Percentiles rank a stretch among this genome's conserved stretches.
Evolutionary conservation across 2,797 vertebrate genomes (phyloP).

Genomic region (Oreortyx pictus): DNA sequence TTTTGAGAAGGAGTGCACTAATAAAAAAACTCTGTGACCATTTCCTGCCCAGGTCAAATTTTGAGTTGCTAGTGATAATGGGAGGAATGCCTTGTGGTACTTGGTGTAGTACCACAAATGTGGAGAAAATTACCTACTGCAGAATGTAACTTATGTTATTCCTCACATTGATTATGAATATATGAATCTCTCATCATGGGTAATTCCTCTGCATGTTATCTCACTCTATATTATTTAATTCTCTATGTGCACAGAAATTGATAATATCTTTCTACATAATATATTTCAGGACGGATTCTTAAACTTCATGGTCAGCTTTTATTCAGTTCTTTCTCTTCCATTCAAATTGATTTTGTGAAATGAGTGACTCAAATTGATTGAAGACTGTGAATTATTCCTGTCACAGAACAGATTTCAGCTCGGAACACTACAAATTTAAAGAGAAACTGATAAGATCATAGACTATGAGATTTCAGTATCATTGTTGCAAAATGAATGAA

Average conservation of each 20-base stretch:
- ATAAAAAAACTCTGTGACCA: not conserved
- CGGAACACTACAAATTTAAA: not conserved
- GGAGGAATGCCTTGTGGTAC: not conserved
- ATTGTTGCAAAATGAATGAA: not conserved
- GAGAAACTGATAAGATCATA: not conserved
- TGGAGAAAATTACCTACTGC: not conserved
- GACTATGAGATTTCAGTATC: not conserved
- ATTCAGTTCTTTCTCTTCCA: not conserved
- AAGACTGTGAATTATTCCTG: not conserved
- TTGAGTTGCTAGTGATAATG: not conserved
- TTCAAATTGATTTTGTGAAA: constrained; percentile 17
- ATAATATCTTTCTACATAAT: not conserved
- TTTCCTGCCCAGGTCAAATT: not conserved
- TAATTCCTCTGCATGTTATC: not conserved
- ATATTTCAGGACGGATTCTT: not conserved
- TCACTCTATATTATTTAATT: not conserved
- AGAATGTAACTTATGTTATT: constrained; percentile 10
- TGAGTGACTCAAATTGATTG: not conserved
- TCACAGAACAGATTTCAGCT: not conserved
- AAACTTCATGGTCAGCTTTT: constrained; percentile 7
- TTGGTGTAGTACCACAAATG: not conserved
- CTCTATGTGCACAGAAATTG: not conserved
- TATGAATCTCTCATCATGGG: not conserved
- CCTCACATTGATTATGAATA: not conserved
- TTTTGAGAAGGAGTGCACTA: not conserved